phyloP scores from a whole-genome alignment of 2,113 vertebrate genomes.

The Taurulus bubalis region DNA sequence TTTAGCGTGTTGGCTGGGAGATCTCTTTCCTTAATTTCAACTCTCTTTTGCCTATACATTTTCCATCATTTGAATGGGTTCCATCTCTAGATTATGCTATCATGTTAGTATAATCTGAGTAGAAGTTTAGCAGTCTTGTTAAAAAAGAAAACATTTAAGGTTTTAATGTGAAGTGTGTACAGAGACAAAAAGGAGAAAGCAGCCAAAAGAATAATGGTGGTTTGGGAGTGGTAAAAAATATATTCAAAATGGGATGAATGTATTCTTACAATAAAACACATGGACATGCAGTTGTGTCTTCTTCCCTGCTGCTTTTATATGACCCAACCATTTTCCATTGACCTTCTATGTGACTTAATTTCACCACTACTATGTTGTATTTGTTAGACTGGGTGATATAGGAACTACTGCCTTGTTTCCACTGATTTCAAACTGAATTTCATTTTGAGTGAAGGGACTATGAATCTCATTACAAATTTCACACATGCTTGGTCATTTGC shows the following conservation, averaged over 20 bases:
- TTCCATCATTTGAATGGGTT: neutral
- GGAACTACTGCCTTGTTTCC: constrained; percentile 68
- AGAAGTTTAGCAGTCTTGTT: neutral
- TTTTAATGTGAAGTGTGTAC: neutral
- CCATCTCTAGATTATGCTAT: neutral
- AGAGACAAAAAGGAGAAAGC: neutral
- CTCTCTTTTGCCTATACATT: neutral
- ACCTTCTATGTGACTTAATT: neutral
- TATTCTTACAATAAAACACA: neutral
- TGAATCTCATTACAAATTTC: constrained; percentile 85
- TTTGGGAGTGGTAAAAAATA: neutral
- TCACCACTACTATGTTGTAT: neutral
- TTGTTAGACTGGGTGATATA: constrained; percentile 5
- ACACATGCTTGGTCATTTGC: constrained; percentile 84
- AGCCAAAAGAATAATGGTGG: neutral
- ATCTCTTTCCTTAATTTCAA: neutral
- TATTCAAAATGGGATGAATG: neutral
- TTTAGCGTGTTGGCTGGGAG: neutral
- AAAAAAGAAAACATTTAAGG: neutral
- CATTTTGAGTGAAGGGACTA: constrained; percentile 81
- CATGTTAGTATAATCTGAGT: neutral
- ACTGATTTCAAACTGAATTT: constrained; percentile 81
- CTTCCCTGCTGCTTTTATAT: neutral
- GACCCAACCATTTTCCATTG: constrained; percentile 3
- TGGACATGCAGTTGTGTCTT: neutral